phyloP scores from a whole-genome alignment of 2,888 invertebrate species.

The Drosophila neutralis region DNA sequence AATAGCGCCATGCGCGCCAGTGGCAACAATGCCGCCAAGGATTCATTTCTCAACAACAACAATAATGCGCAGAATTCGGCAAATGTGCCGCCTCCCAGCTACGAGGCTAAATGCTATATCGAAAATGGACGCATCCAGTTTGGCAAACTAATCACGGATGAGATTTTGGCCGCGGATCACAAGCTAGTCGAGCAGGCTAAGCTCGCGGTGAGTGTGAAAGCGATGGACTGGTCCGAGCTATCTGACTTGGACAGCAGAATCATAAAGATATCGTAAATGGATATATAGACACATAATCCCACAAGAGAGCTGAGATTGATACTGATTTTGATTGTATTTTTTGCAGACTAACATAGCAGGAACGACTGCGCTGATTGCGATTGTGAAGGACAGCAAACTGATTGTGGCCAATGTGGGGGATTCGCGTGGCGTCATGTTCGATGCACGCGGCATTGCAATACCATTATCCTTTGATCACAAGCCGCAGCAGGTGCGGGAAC shows the following conservation, averaged over 20 bases:
- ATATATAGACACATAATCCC: not conserved
- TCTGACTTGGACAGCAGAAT: not conserved
- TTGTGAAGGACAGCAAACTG: slow-evolving; percentile 92
- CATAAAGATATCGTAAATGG: not conserved
- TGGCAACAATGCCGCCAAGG: slow-evolving; percentile 70
- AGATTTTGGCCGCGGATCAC: slow-evolving; percentile 93
- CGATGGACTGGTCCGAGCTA: not conserved
- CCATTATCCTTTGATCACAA: slow-evolving; percentile 98
- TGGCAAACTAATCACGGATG: slow-evolving; percentile 93
- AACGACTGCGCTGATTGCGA: slow-evolving; percentile 95
- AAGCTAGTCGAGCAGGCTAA: slow-evolving; percentile 93
- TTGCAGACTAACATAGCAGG: slow-evolving; percentile 90
- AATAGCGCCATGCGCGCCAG: slow-evolving; percentile 82
- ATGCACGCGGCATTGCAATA: slow-evolving; percentile 94
- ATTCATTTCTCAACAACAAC: slow-evolving; percentile 79
- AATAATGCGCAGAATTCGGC: slow-evolving; percentile 66
- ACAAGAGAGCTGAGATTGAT: not conserved
- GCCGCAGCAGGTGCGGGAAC: slow-evolving; percentile 96
- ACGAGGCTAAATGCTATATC: slow-evolving; percentile 87
- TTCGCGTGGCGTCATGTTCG: slow-evolving; percentile 98
- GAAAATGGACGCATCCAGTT: slow-evolving; percentile 92
- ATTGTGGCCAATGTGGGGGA: slow-evolving; percentile 98
- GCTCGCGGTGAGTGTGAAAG: slow-evolving; percentile 86
- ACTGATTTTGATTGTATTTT: not conserved
- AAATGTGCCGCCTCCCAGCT: slow-evolving; percentile 75